Conservation (phyloP, 2,113 vertebrate species). For the Leucosticte australis region DNA sequence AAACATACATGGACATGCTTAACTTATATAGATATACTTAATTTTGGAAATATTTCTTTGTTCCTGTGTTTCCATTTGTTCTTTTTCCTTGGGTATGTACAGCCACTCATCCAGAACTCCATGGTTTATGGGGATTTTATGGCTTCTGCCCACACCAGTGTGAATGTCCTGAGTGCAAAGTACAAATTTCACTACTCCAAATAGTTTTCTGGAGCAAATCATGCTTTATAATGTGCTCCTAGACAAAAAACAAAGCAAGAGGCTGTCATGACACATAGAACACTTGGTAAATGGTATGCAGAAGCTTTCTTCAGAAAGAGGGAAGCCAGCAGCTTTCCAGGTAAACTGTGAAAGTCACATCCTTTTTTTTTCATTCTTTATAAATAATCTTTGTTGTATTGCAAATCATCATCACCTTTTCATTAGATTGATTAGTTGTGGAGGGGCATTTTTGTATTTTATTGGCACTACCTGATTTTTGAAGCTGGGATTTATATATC, state of each 20-base stretch:
- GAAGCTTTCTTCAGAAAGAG: constrained; percentile 61
- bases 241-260: constrained; percentile 73
- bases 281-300: constrained; percentile 77
- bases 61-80: constrained; percentile 68
- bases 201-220: constrained; percentile 86
- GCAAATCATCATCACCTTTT: neutral
- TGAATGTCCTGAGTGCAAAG: constrained; percentile 80
- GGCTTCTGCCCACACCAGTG: constrained; percentile 79
- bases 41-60: constrained; percentile 73
- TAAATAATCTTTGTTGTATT: neutral
- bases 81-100: constrained; percentile 65
- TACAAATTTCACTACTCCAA: constrained; percentile 83
- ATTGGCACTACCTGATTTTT: neutral
- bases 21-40: constrained; percentile 63
- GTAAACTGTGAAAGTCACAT: constrained; percentile 31
- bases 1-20: neutral
- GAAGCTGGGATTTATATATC: neutral
- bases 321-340: constrained; percentile 76
- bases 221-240: constrained; percentile 79
- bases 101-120: constrained; percentile 79
- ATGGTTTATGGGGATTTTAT: constrained; percentile 74
- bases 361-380: neutral
- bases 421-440: neutral
- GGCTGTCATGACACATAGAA: constrained; percentile 71
- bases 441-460: neutral